Conservation (phyloP, 2,113 vertebrate genomes). For the Empidonax traillii region DNA sequence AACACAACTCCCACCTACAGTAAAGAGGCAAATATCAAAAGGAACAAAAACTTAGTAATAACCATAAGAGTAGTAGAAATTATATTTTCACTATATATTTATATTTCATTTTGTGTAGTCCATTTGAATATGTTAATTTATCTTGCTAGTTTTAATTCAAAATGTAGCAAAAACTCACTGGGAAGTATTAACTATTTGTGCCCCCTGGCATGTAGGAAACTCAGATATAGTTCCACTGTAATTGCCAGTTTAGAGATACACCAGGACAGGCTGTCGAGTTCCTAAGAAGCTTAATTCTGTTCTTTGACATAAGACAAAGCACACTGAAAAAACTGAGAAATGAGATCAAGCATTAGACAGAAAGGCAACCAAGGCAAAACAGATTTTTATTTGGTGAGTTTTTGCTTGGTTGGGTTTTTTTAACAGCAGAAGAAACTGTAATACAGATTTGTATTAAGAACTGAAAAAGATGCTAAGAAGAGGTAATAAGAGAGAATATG, state of each 20-base stretch:
- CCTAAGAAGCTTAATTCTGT: neutral
- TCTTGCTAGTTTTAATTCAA: neutral
- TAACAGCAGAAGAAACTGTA: neutral
- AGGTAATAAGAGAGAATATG: neutral
- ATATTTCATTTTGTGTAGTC: neutral
- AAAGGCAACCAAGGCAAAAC: neutral
- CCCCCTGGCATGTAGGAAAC: neutral
- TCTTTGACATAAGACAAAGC: neutral
- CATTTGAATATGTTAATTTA: neutral
- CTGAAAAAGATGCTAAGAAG: neutral
- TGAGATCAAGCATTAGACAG: neutral
- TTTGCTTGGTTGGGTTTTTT: neutral
- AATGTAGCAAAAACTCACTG: neutral
- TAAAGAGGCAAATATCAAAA: slow-evolving; percentile 1
- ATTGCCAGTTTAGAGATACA: neutral
- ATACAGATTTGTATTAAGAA: neutral
- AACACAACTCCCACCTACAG: slow-evolving; percentile 88
- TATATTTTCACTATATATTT: neutral
- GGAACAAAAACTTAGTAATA: neutral
- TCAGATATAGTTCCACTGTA: neutral
- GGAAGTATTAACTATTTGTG: neutral
- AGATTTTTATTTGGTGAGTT: neutral
- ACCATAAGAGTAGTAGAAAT: neutral
- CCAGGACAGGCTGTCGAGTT: neutral
- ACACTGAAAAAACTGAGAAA: neutral